These are phyloP conservation scores for Eptesicus fuscus DNA, from an alignment of 2,113 vertebrate species.

Conservation along the genomic window DNA sequence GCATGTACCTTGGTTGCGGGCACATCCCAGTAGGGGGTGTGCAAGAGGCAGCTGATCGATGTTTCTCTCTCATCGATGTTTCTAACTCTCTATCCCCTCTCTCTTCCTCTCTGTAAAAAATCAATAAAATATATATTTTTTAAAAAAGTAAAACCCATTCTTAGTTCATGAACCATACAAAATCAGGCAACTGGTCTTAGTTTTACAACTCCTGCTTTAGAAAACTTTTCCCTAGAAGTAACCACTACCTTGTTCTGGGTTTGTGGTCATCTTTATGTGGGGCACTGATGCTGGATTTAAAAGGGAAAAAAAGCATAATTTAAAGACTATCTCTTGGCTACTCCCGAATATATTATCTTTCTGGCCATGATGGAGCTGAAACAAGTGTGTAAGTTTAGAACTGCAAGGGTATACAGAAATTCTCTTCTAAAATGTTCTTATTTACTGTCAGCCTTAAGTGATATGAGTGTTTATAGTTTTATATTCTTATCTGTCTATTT, in stretches of 20 bases:
- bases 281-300: background rate
- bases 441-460: conserved; percentile 16
- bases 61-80: too few relatives aligned
- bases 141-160: background rate
- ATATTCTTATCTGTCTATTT: conserved; percentile 37
- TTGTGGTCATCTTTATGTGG: background rate
- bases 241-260: background rate
- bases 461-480: conserved; percentile 33
- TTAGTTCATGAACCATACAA: background rate
- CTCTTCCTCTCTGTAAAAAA: too few relatives aligned
- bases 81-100: too few relatives aligned
- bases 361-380: background rate
- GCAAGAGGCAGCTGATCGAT: too few relatives aligned
- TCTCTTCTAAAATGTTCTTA: conserved; percentile 4
- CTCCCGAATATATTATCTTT: conserved; percentile 2
- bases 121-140: too few relatives aligned
- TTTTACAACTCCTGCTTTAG: background rate
- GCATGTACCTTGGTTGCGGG: too few relatives aligned
- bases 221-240: background rate
- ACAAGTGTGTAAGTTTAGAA: background rate
- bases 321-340: background rate
- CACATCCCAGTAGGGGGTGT: too few relatives aligned
- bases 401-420: background rate
- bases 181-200: background rate
- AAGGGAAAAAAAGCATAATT: background rate